A percentile compares a stretch with the other conserved stretches of the same genome.
phyloP scores from a whole-genome alignment of 2,113 vertebrate species.

The Ursus arctos region DNA sequence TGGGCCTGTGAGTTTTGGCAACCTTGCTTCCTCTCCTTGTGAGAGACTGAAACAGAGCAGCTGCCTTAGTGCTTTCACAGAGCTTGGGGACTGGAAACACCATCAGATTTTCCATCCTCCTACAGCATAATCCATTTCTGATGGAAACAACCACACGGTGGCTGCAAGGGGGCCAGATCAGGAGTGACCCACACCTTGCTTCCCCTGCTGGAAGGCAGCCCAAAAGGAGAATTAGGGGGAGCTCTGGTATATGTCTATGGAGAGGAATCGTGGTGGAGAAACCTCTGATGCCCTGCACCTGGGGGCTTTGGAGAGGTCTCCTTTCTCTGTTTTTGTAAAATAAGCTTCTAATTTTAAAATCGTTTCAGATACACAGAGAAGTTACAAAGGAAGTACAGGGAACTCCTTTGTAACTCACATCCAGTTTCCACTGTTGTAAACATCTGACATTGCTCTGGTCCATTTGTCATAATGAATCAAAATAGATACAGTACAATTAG shows the following conservation, averaged over 20 bases:
- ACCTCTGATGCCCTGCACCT: not conserved
- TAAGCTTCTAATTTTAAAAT: slow-evolving; percentile 4
- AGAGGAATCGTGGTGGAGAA: not conserved
- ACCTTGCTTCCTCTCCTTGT: not conserved
- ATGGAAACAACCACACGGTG: slow-evolving; percentile 38
- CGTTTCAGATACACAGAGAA: not conserved
- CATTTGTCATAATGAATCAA: slow-evolving; percentile 36
- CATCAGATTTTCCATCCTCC: slow-evolving; percentile 58
- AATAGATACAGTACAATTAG: not conserved
- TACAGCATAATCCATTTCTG: slow-evolving; percentile 22
- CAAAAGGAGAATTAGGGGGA: not conserved
- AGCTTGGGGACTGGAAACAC: slow-evolving; percentile 16
- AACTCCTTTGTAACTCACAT: not conserved
- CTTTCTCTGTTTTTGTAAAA: not conserved
- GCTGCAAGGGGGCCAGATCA: not conserved
- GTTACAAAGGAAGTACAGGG: not conserved
- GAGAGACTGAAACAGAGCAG: slow-evolving; percentile 22
- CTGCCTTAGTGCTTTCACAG: not conserved
- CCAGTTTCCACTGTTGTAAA: not conserved
- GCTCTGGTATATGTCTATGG: not conserved
- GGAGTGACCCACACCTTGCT: not conserved
- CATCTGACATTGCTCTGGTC: not conserved
- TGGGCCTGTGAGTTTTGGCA: not conserved
- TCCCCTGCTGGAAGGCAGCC: not conserved
- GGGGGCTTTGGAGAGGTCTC: not conserved